phyloP scores from a whole-genome alignment of 2,888 invertebrate species.

The Epistrophe grossulariae region DNA sequence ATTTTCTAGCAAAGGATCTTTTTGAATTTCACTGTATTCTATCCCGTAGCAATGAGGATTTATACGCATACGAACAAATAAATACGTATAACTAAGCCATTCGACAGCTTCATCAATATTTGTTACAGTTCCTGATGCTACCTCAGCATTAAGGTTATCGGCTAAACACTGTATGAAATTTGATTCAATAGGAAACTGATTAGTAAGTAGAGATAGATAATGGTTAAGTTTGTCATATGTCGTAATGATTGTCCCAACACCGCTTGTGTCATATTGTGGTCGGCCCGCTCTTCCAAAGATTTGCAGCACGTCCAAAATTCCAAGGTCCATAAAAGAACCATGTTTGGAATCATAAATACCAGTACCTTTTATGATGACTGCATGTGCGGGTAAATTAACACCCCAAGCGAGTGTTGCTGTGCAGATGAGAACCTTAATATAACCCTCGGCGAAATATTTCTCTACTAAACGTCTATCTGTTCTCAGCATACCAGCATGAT shows the following conservation, averaged over 20 bases:
- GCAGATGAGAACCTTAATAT: slow-evolving; percentile 95
- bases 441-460: slow-evolving; percentile 94
- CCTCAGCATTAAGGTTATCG: slow-evolving; percentile 99
- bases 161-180: slow-evolving; percentile 95
- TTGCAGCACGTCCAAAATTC: slow-evolving; percentile 98
- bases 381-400: slow-evolving; percentile 99
- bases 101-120: slow-evolving; percentile 98
- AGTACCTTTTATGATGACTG: slow-evolving; percentile 91
- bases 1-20: slow-evolving; percentile 91
- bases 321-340: slow-evolving; percentile 96
- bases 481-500: slow-evolving; percentile 98
- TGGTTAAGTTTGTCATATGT: slow-evolving; percentile 95
- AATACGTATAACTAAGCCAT: slow-evolving; percentile 98
- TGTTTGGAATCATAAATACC: slow-evolving; percentile 98
- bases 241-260: slow-evolving; percentile 98
- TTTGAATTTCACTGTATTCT: slow-evolving; percentile 86
- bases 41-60: slow-evolving; percentile 93
- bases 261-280: slow-evolving; percentile 97
- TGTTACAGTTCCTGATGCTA: slow-evolving; percentile 97
- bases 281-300: slow-evolving; percentile 99
- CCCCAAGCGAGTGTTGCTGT: slow-evolving; percentile 99
- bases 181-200: slow-evolving; percentile 99
- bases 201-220: slow-evolving; percentile 96
- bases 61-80: slow-evolving; percentile 96
- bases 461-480: slow-evolving; percentile 95